Evolutionary conservation across 1,140 invertebrate genomes (phyloP), one percentile per base, ranked within the genome.

Genomic region (Apis florea): DNA sequence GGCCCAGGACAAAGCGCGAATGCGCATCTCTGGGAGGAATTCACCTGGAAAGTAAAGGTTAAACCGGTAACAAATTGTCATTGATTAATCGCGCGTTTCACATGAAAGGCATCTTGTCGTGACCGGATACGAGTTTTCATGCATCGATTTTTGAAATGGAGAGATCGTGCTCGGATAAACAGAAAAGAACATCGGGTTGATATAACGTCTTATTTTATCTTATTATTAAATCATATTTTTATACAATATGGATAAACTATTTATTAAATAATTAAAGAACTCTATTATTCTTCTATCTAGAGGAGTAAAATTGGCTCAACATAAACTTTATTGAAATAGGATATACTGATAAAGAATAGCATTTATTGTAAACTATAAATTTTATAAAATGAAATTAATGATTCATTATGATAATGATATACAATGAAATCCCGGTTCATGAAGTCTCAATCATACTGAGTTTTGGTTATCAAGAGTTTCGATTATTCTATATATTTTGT

Each of bases 81-180:
- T 79, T 72, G 77, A 79, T 79, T 79, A 79, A 79, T 79, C 49
- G 56, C 58, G 49, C 11, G 54, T 63, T 72, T 31, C n/a, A 19
- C 49, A 58, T 63, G 68, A 79, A 79, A 79, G 77, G 68, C 31
- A 31, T 64, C 64, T 40, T 19, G 26, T 63, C 58, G 58, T 72
- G 77, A 72, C 26, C 19, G 58, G 68, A 54, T 58, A n/a, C 58
- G 66, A 71, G 56, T 15, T 71, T 79, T 61, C 68, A 53, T 64
- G 24, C n/a, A 21, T 49, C n/a, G 49, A 11, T 19, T 12, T 15
- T 31, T 49, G 53, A 24, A 19, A 58, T 51, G n/a, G 24, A 24
- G 70, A 54, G 54, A 21, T 51, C 53, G 17, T 26, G 17, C 2
- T 24, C 12, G 17, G 59, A 64, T 31, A 17, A 31, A 49, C 47